Conservation (phyloP, 2,797 vertebrate species). For the Acridotheres tristis region DNA sequence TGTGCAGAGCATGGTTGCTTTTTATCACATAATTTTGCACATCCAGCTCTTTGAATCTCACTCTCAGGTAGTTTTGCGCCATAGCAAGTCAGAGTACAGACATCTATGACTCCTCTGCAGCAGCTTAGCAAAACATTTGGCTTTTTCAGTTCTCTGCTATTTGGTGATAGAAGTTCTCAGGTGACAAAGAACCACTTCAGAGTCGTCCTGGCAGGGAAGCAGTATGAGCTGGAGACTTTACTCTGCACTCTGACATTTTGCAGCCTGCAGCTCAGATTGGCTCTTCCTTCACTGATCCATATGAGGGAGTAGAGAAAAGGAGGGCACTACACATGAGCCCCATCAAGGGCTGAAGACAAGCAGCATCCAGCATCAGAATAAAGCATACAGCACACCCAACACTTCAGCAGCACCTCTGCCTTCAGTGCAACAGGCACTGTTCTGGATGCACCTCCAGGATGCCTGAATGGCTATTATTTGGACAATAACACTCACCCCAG, state of each 20-base stretch:
- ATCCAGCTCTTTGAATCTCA: not conserved
- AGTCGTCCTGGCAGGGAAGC: not conserved
- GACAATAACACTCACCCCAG: not conserved
- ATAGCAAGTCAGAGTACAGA: not conserved
- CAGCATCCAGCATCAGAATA: not conserved
- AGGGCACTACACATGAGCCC: rapidly evolving
- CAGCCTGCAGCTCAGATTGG: not conserved
- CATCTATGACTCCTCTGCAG: not conserved
- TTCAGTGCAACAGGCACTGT: not conserved
- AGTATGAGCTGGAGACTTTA: not conserved
- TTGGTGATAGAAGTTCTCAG: not conserved
- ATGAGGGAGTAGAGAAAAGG: not conserved
- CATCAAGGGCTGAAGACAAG: not conserved
- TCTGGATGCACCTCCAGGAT: not conserved
- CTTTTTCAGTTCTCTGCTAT: not conserved
- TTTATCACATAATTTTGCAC: not conserved
- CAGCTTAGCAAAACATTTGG: not conserved
- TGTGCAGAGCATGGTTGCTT: not conserved
- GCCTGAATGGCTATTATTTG: not conserved
- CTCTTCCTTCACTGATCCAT: not conserved
- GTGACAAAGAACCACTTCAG: not conserved
- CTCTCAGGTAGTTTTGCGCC: not conserved
- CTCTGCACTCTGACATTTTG: not conserved
- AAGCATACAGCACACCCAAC: not conserved
- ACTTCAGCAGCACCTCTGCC: not conserved